These are phyloP conservation scores for Orbicella faveolata DNA, from an alignment of 64 coral and sea anemone genomes.

Conservation along the genomic window DNA sequence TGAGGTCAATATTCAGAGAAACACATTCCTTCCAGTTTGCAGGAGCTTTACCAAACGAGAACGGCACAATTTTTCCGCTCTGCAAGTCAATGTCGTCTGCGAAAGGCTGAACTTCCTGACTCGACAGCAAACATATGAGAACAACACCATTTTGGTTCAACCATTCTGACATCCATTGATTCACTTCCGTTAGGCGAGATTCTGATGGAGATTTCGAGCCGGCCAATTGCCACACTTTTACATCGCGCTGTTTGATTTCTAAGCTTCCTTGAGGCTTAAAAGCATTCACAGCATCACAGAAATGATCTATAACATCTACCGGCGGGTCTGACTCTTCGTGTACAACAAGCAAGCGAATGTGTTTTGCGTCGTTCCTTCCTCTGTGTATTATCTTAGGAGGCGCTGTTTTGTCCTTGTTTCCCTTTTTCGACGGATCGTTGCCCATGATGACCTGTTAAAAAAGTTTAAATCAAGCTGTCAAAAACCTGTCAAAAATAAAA, in stretches of 20 bases:
- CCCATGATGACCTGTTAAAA: conserved; percentile 4
- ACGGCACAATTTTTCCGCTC: not conserved
- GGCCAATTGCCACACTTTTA: not conserved
- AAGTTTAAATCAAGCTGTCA: not conserved
- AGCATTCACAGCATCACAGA: conserved; percentile 5
- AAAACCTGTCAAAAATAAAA: not conserved
- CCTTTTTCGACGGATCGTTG: conserved; percentile 6
- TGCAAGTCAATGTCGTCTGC: not conserved
- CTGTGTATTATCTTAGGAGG: not conserved
- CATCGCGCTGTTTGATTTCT: not conserved
- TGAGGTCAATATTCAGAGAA: not conserved
- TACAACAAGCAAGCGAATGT: not conserved
- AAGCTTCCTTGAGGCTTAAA: conserved; percentile 9
- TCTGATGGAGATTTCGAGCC: not conserved
- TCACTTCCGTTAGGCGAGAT: not conserved
- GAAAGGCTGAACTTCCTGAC: not conserved
- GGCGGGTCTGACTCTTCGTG: not conserved
- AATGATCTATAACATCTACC: not conserved
- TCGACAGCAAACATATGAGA: not conserved
- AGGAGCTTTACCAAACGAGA: not conserved
- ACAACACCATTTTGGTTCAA: not conserved
- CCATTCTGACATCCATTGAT: conserved; percentile 5
- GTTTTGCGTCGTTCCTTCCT: not conserved
- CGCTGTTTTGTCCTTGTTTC: not conserved
- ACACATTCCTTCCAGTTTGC: not conserved